Evolutionary conservation across 2,888 invertebrate species (phyloP), one percentile per base, ranked within the genome.

Genomic region (Torymus texanus): DNA sequence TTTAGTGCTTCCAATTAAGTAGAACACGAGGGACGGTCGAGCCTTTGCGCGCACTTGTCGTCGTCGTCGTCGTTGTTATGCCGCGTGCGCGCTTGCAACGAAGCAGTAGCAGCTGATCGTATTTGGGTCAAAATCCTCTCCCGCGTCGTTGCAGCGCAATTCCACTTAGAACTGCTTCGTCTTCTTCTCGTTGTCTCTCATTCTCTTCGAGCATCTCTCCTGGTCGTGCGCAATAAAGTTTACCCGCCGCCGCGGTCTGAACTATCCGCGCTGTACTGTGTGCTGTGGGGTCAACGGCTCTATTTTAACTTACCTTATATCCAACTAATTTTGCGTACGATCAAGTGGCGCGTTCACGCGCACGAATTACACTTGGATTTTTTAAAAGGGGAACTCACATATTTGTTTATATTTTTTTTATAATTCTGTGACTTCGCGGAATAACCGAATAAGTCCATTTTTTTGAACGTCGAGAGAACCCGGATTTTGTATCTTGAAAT

Each of bases 51-150:
- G 51, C 3, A 3, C 29, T 67, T 13, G 5, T 53, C 14, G 41
- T 61, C 61, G 21, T 24, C n/a, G 11, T 24, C 2, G 29, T 41
- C 21, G 62, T 63, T 21, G 58, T 58, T 56, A 21, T 51, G n/a
- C 62, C 16, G 41, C 5, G 41, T 8, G 41, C 10, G 41, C 41
- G 41, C 10, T n/a, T n/a, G 8, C 41, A 8, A 18, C 62, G 55
- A 62, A n/a, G 68, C 77, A 78, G 55, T 66, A n/a, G 68, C 77
- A 78, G 78, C 81, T 75, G 78, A 81, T 83, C 82, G 84, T 83
- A 89, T 87, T 84, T 88, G 83, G 89, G 89, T 89, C 88, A 88
- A 84, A 85, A 83, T 85, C 82, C 85, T 87, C 89, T 88, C 89
- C 89, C 88, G 86, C 88, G 81, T 87, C 83, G 88, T 79, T 84